Evolutionary conservation across 2,797 vertebrate genomes (phyloP), one percentile per base, ranked within the genome.

Genomic region (Semotilus atromaculatus): DNA sequence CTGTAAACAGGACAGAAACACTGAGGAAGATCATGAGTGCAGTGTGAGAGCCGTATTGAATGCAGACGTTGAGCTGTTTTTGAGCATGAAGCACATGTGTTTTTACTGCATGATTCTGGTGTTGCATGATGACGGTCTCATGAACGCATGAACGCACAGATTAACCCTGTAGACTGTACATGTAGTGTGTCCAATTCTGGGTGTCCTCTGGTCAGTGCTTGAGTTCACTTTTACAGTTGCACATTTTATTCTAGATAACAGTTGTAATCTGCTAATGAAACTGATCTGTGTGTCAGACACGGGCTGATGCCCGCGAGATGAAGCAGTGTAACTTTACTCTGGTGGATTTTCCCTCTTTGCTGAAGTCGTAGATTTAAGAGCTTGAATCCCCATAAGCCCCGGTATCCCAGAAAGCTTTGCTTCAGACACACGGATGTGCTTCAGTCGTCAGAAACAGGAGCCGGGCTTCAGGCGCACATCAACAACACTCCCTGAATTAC

Each of bases 151-250:
- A 29, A 75, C n/a, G 45, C 88, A 76, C 82, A 48, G 45, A 77
- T 72, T 58, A 58, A 85, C 60, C 70, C 13, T 83, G 43, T 31
- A 68, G 80, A 51, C 45, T 64, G 83, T 29, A 29, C 1, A 29
- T 29, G 58, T 62, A 29, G 19, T 91, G 88, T 92, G 90, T 94
- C 94, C 94, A 95, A 94, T 95, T 95, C 94, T 93, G 93, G 94
- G 94, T 92, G 86, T 92, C 91, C 91, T 89, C 81, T 66, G 72
- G 89, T 86, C 36, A 84, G 83, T 82, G 87, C 84, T 66, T 60
- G 62, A 77, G 67, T 45, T 82, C 13, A 38, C 72, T 48, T 55
- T 36, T 48, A 36, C 40, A 51, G 1, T 36, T 7, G 23, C 31
- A 31, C 71, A 48, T 51, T 31, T 16, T 34, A 4, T 4, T 66